These are phyloP conservation scores for Anoura caudifer DNA, from an alignment of 2,113 vertebrate genomes.

Conservation along the genomic window DNA sequence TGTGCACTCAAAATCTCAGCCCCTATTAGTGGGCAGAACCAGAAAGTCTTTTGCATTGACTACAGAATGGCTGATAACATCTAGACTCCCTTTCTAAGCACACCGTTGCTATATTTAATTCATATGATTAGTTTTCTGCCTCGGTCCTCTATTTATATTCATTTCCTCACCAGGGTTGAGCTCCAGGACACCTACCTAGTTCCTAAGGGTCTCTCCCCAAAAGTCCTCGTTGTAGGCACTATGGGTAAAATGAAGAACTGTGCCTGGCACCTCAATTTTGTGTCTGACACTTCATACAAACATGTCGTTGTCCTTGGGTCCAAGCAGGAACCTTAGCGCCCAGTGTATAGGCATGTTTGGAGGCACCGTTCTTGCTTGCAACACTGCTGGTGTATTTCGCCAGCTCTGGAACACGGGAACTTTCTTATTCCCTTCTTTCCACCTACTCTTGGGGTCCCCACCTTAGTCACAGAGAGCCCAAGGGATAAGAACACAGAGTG, in stretches of 20 bases:
- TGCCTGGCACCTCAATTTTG: neutral
- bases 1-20: neutral
- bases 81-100: neutral
- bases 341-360: rapidly evolving
- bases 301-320: neutral
- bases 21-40: neutral
- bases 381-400: neutral
- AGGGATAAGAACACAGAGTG: neutral
- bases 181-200: neutral
- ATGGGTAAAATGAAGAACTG: neutral
- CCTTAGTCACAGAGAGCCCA: neutral
- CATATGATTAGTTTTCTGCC: neutral
- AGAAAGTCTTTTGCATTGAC: neutral
- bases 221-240: neutral
- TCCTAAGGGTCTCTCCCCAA: neutral
- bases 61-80: neutral
- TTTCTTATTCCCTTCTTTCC: neutral
- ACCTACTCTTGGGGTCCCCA: neutral
- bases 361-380: neutral
- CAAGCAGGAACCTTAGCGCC: neutral
- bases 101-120: rapidly evolving
- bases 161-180: neutral
- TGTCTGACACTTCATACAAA: neutral
- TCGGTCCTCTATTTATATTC: neutral
- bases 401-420: neutral